A percentile compares a stretch with the other conserved stretches of the same genome.
phyloP scores from a whole-genome alignment of 2,888 invertebrate genomes.

The Cataglyphis albicans region DNA sequence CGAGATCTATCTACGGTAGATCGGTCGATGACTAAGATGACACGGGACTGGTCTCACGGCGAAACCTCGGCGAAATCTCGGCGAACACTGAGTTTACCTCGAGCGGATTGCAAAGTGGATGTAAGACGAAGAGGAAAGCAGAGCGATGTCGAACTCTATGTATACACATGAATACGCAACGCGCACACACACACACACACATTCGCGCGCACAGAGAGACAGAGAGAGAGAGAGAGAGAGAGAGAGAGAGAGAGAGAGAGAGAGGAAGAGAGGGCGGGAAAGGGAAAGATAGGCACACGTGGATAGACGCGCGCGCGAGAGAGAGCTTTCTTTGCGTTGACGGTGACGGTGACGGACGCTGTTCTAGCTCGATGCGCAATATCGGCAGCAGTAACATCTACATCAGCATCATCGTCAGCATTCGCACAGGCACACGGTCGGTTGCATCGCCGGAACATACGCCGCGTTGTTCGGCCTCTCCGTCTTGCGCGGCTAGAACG shows the following conservation, averaged over 20 bases:
- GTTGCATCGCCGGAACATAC: constrained; percentile 33
- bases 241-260: not conserved
- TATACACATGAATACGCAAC: not conserved
- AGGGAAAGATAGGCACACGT: constrained; percentile 25
- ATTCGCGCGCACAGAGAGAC: not conserved
- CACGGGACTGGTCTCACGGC: constrained; percentile 54
- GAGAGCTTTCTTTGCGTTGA: constrained; percentile 35
- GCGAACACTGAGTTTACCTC: constrained; percentile 34
- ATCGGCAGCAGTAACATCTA: constrained; percentile 22
- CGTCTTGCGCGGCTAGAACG: constrained; percentile 72
- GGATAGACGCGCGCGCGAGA: constrained; percentile 28
- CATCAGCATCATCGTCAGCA: constrained; percentile 48
- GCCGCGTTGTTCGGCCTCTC: constrained; percentile 39
- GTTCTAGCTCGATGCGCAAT: constrained; percentile 27
- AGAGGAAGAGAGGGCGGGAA: not conserved
- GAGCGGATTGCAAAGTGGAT: constrained; percentile 33
- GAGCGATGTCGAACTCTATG: constrained; percentile 22
- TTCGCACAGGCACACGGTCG: constrained; percentile 24
- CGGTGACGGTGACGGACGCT: constrained; percentile 18
- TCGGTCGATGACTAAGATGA: constrained; percentile 55
- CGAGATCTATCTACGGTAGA: constrained; percentile 62
- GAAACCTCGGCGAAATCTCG: not conserved
- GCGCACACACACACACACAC: not conserved
- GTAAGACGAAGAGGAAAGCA: constrained; percentile 30
- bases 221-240: not conserved